Conservation (phyloP, 2,797 vertebrate species). For the Anguilla megastoma region DNA sequence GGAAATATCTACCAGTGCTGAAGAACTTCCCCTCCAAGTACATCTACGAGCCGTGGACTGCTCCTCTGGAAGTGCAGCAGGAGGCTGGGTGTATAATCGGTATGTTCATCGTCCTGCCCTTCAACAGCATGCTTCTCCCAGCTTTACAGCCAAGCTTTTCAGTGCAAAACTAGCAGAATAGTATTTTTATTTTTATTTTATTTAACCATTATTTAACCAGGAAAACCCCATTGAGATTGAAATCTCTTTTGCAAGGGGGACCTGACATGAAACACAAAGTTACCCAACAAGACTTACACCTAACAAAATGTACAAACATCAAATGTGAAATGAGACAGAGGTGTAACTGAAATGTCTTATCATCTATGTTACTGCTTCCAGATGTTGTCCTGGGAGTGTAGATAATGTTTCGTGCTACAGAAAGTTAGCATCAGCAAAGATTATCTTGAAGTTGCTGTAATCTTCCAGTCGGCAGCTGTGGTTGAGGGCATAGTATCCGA, state of each 20-base stretch:
- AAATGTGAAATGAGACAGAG: too few species aligned
- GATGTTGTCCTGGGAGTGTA: not conserved
- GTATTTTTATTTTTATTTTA: not conserved
- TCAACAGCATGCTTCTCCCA: not conserved
- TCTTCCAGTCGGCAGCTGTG: not conserved
- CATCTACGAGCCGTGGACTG: slow-evolving; percentile 49
- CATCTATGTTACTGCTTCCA: not conserved
- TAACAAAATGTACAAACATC: too few species aligned
- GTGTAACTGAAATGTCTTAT: not conserved
- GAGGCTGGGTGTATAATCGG: slow-evolving; percentile 43
- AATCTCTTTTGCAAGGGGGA: too few species aligned
- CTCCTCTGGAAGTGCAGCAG: slow-evolving; percentile 37
- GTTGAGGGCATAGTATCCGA: not conserved
- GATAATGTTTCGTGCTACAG: not conserved
- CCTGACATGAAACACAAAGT: too few species aligned
- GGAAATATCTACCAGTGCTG: slow-evolving; percentile 46
- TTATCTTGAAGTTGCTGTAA: not conserved
- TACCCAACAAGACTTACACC: too few species aligned
- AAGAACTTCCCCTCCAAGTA: slow-evolving; percentile 47
- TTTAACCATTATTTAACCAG: too few species aligned
- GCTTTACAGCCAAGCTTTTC: not conserved
- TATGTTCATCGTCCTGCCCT: not conserved
- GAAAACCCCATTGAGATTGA: too few species aligned
- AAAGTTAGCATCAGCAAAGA: not conserved
- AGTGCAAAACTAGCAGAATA: not conserved